phyloP scores from a whole-genome alignment of 2,113 vertebrate genomes.

The Eulemur rufifrons region DNA sequence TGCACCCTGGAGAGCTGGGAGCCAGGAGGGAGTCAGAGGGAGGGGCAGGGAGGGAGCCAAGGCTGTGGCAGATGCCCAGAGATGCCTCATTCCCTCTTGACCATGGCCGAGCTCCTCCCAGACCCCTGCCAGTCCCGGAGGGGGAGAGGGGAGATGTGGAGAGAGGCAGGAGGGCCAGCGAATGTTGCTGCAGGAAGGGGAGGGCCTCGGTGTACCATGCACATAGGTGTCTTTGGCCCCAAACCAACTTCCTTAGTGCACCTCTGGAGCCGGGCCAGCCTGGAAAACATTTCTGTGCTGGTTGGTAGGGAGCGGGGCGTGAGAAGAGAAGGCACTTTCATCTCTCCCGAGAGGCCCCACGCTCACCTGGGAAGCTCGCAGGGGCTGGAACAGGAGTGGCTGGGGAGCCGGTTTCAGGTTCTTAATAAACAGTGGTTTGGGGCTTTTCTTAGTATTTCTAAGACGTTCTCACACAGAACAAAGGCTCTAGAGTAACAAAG shows the following conservation, averaged over 20 bases:
- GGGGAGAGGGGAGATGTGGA: background rate
- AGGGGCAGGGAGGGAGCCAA: background rate
- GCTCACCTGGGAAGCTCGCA: background rate
- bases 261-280: constrained; percentile 31
- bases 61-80: background rate
- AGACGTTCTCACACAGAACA: background rate
- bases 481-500: constrained; percentile 26
- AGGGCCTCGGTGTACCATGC: background rate
- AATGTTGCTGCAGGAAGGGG: background rate
- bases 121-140: background rate
- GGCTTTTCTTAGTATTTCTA: constrained; percentile 26
- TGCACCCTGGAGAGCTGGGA: background rate
- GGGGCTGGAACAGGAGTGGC: background rate
- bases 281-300: background rate
- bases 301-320: background rate
- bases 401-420: background rate
- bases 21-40: background rate
- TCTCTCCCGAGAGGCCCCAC: background rate
- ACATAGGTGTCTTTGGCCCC: background rate
- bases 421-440: background rate
- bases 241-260: background rate
- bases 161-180: too few relatives aligned
- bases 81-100: background rate
- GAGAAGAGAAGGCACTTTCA: background rate
- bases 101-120: background rate